Conservation (phyloP, 2,797 vertebrate species). For the Aulostomus chinensis region DNA sequence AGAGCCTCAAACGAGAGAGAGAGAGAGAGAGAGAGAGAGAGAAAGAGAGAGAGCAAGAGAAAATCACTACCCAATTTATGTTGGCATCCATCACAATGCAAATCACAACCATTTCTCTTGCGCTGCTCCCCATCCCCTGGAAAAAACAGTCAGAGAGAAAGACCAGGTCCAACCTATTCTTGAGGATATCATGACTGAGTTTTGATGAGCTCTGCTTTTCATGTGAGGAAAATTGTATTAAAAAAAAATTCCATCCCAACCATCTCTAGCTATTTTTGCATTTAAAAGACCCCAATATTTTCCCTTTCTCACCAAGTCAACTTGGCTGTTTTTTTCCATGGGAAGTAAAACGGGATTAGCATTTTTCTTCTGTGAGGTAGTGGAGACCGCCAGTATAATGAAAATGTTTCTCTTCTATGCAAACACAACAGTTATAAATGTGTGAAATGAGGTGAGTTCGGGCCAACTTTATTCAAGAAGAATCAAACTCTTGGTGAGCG, state of each 20-base stretch:
- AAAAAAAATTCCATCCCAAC: conserved; percentile 57
- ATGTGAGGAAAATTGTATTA: conserved; percentile 51
- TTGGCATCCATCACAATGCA: conserved; percentile 62
- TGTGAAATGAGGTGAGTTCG: conserved; percentile 64
- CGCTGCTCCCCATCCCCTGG: conserved; percentile 38
- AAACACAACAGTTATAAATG: conserved; percentile 63
- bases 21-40: background rate
- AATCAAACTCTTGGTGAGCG: conserved; percentile 43
- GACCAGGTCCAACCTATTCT: conserved; percentile 48
- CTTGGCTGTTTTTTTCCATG: conserved; percentile 60
- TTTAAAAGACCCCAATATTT: conserved; percentile 69
- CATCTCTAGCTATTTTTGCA: conserved; percentile 35
- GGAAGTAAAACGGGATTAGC: conserved; percentile 63
- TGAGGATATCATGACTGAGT: conserved; percentile 49
- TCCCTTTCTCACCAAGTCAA: conserved; percentile 51
- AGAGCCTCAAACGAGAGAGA: conserved; percentile 1
- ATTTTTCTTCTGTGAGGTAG: conserved; percentile 81
- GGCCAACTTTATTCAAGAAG: conserved; percentile 55
- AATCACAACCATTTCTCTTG: conserved; percentile 63
- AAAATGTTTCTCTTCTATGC: conserved; percentile 58
- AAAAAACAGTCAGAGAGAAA: conserved; percentile 49
- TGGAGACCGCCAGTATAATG: conserved; percentile 67
- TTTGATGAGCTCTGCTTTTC: conserved; percentile 56
- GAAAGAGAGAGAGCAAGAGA: background rate
- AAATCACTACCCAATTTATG: conserved; percentile 59